A percentile compares a stretch with the other conserved stretches of the same genome.
These are phyloP conservation scores for Todus mexicanus DNA, from an alignment of 2,797 vertebrate genomes.

Conservation along the genomic window DNA sequence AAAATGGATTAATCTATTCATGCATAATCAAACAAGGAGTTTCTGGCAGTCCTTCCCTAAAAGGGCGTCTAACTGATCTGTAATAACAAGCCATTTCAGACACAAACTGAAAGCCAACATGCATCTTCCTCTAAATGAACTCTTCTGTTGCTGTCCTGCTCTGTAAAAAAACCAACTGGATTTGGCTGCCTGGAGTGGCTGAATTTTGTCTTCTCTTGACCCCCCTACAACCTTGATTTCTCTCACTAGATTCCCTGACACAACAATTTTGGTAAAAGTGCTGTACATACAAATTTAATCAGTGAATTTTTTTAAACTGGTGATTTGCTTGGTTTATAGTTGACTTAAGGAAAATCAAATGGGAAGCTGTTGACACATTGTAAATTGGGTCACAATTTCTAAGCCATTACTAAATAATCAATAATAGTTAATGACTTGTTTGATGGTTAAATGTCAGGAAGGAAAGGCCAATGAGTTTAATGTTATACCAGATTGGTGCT, in stretches of 20 bases:
- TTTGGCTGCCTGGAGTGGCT: background rate
- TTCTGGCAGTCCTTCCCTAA: background rate
- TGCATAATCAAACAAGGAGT: background rate
- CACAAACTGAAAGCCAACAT: background rate
- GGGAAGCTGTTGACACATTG: background rate
- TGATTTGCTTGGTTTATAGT: background rate
- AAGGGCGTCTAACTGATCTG: background rate
- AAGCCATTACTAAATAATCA: conserved; percentile 32
- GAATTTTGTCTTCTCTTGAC: background rate
- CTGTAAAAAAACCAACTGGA: background rate
- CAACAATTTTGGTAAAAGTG: background rate
- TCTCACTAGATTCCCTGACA: background rate
- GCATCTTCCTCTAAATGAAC: background rate
- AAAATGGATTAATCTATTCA: background rate
- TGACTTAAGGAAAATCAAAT: background rate
- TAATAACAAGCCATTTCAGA: conserved; percentile 44
- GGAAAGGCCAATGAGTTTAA: conserved; percentile 18
- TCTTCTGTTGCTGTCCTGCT: background rate
- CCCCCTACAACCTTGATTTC: background rate
- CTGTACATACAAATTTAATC: background rate
- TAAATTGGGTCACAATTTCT: conserved; percentile 27
- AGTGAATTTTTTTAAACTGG: background rate
- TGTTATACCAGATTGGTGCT: background rate
- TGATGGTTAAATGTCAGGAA: background rate
- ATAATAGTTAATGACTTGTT: conserved; percentile 14